phyloP scores from a whole-genome alignment of 2,113 vertebrate species.

The Saccopteryx leptura region DNA sequence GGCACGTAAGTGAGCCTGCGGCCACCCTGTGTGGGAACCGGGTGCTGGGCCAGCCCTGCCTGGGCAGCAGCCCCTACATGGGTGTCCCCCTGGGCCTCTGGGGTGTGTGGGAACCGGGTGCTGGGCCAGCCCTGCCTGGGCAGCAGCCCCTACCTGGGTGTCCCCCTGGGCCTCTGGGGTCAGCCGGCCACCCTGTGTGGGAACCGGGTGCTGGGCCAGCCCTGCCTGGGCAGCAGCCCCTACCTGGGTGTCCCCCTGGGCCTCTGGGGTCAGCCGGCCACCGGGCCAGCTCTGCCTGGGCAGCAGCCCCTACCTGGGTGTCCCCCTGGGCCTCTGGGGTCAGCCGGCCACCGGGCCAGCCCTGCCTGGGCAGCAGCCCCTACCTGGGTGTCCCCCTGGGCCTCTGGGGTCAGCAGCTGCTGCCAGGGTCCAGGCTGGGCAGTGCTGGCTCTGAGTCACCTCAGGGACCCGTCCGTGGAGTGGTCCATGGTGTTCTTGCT shows the following conservation, averaged over 20 bases:
- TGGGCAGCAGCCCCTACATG: rapidly evolving
- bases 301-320: rapidly evolving
- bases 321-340: rapidly evolving
- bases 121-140: neutral
- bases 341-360: rapidly evolving
- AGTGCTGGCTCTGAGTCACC: neutral
- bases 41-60: neutral
- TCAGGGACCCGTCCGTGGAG: rapidly evolving
- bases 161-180: rapidly evolving
- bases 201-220: neutral
- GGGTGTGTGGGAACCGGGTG: rapidly evolving
- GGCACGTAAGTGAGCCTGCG: constrained; percentile 92
- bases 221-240: too few relatives aligned
- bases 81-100: rapidly evolving
- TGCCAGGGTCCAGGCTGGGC: neutral
- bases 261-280: rapidly evolving
- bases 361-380: too few relatives aligned
- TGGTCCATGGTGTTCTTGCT: rapidly evolving
- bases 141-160: rapidly evolving
- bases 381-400: rapidly evolving
- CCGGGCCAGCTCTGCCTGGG: neutral
- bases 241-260: rapidly evolving
- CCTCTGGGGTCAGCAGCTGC: neutral
- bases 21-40: rapidly evolving
- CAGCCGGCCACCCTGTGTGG: rapidly evolving